Conservation (phyloP, 1,140 invertebrate genomes). For the Telenomus remus region DNA sequence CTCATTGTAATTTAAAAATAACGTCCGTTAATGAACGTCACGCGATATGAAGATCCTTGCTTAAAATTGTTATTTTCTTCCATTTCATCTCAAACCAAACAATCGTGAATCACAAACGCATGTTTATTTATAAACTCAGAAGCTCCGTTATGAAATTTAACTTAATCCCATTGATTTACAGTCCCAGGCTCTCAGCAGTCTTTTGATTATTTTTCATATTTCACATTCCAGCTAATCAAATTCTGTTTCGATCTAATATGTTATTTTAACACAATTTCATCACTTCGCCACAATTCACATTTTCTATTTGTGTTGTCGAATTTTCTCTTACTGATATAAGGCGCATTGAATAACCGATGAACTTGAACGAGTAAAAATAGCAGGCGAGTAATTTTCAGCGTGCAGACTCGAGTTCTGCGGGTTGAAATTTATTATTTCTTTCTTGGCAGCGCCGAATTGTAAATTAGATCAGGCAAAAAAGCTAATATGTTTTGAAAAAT, state of each 20-base stretch:
- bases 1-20: conserved; percentile 23
- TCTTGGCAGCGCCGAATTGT: conserved; percentile 1
- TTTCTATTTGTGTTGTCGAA: no score
- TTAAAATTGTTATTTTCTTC: conserved; percentile 6
- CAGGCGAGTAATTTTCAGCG: background rate
- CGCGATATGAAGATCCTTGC: conserved; percentile 7
- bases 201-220: no score
- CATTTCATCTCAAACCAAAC: background rate
- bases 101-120: conserved; percentile 3
- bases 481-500: background rate
- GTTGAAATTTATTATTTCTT: conserved; percentile 4
- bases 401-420: no score
- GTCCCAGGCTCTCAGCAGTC: no score
- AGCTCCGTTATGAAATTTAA: no score
- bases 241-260: background rate
- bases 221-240: no score
- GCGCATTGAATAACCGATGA: background rate
- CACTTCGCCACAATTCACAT: background rate
- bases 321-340: no score
- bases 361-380: conserved; percentile 15
- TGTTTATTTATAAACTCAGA: conserved; percentile 12
- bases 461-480: background rate
- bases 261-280: conserved; percentile 8
- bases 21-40: conserved; percentile 8
- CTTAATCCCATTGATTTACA: no score